Evolutionary conservation across 2,888 invertebrate species (phyloP), one percentile per base, ranked within the genome.

Genomic region (Drosophila infuscata): DNA sequence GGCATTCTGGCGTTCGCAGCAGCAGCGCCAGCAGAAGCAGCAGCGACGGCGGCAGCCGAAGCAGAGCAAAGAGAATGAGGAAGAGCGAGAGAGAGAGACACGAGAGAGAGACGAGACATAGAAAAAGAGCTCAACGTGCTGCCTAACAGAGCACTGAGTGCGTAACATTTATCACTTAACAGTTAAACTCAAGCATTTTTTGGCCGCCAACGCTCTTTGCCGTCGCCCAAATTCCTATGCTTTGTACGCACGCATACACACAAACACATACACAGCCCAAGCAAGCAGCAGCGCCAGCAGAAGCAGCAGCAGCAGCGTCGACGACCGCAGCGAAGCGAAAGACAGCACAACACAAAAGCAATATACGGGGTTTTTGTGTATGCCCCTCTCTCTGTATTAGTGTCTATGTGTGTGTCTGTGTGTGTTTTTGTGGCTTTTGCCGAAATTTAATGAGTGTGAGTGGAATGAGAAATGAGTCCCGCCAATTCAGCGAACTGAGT

Each of bases 201-300:
- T 33, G 70, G 79, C 53, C 79, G 70, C 74, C 86, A 76, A 71
- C 77, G 74, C 76, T 68, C 67, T 64, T 52, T 72, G 72, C 56
- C 57, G 56, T 64, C 43, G 72, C 69, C 65, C 72, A 79, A 84
- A 84, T 89, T 84, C 89, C 84, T 86, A 83, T 84, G 83, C 81
- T 77, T 61, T 51, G 17, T 38, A 43, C 30, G 43, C 33, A 57
- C 49, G 46, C 56, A 51, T 41, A 41, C 20, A 3, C 43, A 33
- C n/a, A 54, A 48, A 56, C 32, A 43, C 46, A 60, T 9, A 6
- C 3, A 4, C 15, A 64, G 32, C 59, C 35, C 52, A 25, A 46
- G 46, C 46, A 46, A 46, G 20, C 41, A 43, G 41, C 41, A 63
- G 32, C 58, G 36, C 51, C 58, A 49, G 54, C 54, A 32, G 41